A percentile compares a stretch with the other conserved stretches of the same genome.
Evolutionary conservation across 2,113 vertebrate genomes (phyloP).

Genomic region (Helogale parvula): DNA sequence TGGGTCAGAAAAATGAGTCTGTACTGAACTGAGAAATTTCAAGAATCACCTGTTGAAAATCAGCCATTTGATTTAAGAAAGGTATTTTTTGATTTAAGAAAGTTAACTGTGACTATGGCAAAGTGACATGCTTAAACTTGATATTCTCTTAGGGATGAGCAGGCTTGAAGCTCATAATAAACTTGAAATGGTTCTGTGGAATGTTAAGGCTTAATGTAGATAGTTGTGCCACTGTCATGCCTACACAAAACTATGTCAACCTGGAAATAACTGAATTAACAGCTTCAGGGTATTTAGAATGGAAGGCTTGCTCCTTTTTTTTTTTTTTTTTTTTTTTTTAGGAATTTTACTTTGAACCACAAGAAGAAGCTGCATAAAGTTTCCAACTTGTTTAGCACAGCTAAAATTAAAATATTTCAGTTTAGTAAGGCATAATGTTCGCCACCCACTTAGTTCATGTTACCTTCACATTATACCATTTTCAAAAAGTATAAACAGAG

Average conservation of each 20-base stretch:
- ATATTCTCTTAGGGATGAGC: conserved; percentile 83
- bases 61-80: conserved; percentile 72
- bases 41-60: conserved; percentile 81
- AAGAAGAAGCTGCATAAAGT: conserved; percentile 80
- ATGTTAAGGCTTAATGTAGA: conserved; percentile 82
- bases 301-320: conserved; percentile 52
- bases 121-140: conserved; percentile 88
- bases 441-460: conserved; percentile 83
- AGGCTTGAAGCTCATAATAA: conserved; percentile 82
- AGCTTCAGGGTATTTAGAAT: conserved; percentile 84
- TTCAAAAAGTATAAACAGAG: conserved; percentile 84
- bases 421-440: conserved; percentile 83
- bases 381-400: conserved; percentile 80
- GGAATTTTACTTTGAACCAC: conserved; percentile 83
- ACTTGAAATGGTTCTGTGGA: conserved; percentile 82
- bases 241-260: conserved; percentile 82
- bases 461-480: conserved; percentile 82
- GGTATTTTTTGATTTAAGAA: conserved; percentile 81
- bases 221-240: conserved; percentile 83
- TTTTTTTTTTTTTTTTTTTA: conserved; percentile 60
- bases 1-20: conserved; percentile 61
- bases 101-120: conserved; percentile 80
- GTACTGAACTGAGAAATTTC: conserved; percentile 68
- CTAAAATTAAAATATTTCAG: conserved; percentile 83
- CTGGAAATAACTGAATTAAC: conserved; percentile 83